Evolutionary conservation across 2,888 invertebrate genomes (phyloP).

Genomic region (Venustoraphidia nigricollis): DNA sequence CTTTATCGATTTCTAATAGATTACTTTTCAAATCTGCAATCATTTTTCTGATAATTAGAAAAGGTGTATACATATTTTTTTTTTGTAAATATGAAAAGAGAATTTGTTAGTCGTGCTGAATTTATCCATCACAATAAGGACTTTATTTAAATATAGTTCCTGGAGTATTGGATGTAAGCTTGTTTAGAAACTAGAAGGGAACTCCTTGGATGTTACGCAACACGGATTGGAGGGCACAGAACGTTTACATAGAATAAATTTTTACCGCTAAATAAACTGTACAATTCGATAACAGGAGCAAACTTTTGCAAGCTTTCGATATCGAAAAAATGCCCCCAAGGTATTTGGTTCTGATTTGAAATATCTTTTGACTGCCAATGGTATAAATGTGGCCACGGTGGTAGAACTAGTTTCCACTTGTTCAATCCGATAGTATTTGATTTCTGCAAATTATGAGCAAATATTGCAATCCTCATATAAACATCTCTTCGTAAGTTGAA

Average conservation of each 20-base stretch:
- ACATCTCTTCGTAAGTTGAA: conserved; percentile 95
- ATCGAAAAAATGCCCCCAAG: conserved; percentile 82
- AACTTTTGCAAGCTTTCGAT: conserved; percentile 57
- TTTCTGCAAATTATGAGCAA: conserved; percentile 52
- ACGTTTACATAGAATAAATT: no score
- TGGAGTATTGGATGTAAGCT: no score
- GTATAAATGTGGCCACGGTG: conserved; percentile 81
- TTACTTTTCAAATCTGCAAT: no score
- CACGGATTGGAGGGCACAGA: no score
- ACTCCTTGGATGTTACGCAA: no score
- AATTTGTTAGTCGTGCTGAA: no score
- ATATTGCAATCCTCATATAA: conserved; percentile 80
- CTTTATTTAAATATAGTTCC: no score
- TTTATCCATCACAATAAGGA: no score
- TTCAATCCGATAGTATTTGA: conserved; percentile 25
- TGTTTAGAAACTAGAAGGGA: no score
- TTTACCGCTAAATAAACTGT: conserved; percentile 55
- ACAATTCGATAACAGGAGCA: conserved; percentile 75
- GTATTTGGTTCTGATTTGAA: conserved; percentile 40
- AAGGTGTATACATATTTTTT: no score
- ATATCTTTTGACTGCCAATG: conserved; percentile 65
- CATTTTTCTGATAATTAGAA: no score
- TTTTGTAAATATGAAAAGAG: no score
- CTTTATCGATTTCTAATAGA: conserved; percentile 41
- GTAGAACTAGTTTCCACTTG: conserved; percentile 59